Base-by-base conservation (phyloP, 1,140 invertebrate species). In the Nasonia giraulti region DNA sequence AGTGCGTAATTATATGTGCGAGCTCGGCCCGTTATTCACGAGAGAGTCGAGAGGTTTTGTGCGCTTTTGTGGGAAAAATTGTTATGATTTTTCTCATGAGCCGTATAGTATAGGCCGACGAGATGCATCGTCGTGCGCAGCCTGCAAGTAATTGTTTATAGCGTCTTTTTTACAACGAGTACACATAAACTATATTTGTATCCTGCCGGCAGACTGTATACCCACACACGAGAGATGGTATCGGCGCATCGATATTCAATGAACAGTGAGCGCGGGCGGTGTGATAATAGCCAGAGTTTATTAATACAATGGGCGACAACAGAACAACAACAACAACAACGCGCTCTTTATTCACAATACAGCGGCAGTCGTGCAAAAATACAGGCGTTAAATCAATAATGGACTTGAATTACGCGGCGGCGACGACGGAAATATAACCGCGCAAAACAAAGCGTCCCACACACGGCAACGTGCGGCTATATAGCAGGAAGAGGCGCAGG, bases 61-160 rank as follows among this genome's bases (percentile, higher is more conserved):
- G 74, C 40, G 37, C 74, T 75, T 75, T 75, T 75, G 74, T 75
- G 74, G 20, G 74, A 75, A 75, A 75, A 75, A 75, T 75, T 20
- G 74, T 75, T 75, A 75, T 75, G 23, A 75, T 75, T 75, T 40
- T 73, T 73, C 27, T 73, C 69, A 33, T 73, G 27, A 73, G 69
- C 33, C 6, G 6, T 17, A 6, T 6, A 3, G 69, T 27, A 27
- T 27, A 27, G 27, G 27, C 6, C 69, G 27, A 0, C 27, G 69
- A 37, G 2, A 73, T 3, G 33, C 4, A 73, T 37, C 14, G 33
- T n/a, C 5, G 33, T 37, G 33, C 33, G 5, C 33, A 37, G 33
- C 8, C 23, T 2, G 23, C 14, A 27, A 12, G 23, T 33, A 33
- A 71, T 71, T 71, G 69, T 71, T 33, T 71, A n/a, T 14, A 11